Conservation (phyloP, 2,888 invertebrate species). For the Chrysina gloriosa region DNA sequence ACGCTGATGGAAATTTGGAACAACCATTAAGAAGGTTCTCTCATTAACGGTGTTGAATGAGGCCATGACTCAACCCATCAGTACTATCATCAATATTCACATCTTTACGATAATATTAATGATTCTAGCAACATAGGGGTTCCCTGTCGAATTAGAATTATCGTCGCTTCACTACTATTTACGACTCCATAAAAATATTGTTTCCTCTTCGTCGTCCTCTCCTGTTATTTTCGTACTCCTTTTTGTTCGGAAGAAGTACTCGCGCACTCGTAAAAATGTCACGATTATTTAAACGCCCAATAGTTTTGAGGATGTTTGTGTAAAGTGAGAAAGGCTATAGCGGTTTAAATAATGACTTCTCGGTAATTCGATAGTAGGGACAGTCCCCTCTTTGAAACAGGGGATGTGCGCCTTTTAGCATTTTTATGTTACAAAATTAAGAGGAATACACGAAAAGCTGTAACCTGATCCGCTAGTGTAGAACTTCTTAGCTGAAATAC, state of each 20-base stretch:
- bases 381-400: slow-evolving; percentile 17
- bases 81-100: slow-evolving; percentile 39
- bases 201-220: slow-evolving; percentile 52
- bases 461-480: slow-evolving; percentile 20
- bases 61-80: slow-evolving; percentile 39
- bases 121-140: slow-evolving; percentile 19
- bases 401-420: slow-evolving; percentile 18
- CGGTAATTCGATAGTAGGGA: slow-evolving; percentile 46
- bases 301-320: slow-evolving; percentile 59
- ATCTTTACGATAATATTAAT: slow-evolving; percentile 38
- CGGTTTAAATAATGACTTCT: slow-evolving; percentile 48
- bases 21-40: slow-evolving; percentile 39
- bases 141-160: slow-evolving; percentile 27
- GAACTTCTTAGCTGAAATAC: background rate
- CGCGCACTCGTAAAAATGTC: slow-evolving; percentile 55
- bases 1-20: slow-evolving; percentile 38
- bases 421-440: slow-evolving; percentile 34
- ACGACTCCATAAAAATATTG: slow-evolving; percentile 55
- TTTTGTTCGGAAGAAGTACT: slow-evolving; percentile 9
- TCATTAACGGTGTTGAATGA: slow-evolving; percentile 42
- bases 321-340: slow-evolving; percentile 53
- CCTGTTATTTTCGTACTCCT: slow-evolving; percentile 6
- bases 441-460: slow-evolving; percentile 20
- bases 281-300: slow-evolving; percentile 57
- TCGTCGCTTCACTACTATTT: slow-evolving; percentile 47